Evolutionary conservation across 2,888 invertebrate species (phyloP), one percentile per base, ranked within the genome.

Genomic region (Sepioteuthis lessoniana): DNA sequence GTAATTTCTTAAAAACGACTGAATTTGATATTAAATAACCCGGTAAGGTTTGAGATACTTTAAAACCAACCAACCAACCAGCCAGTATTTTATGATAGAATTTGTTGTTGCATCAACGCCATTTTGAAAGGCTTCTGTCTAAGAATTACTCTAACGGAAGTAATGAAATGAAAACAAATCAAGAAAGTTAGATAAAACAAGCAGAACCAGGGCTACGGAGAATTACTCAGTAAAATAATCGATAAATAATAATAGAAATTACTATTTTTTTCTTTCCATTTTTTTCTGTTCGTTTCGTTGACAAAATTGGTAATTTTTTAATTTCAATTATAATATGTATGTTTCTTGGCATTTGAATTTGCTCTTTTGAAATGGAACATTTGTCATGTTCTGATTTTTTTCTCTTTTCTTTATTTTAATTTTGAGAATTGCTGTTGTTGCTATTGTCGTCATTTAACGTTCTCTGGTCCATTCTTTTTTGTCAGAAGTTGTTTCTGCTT

Each of bases 271-370:
- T 76, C n/a, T 16, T 35, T 35, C n/a, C 2, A n/a, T 76, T 35
- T n/a, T 13, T 76, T 35, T 76, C 35, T n/a, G 2, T 13, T 35
- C 76, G n/a, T n/a, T n/a, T 35, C n/a, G n/a, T 76, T 19, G 2
- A 76, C 2, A 3, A 76, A 3, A 76, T 76, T 76, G n/a, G n/a
- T 76, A 76, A 76, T 76, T 76, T 76, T 76, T 76, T n/a, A 76
- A 76, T 76, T 76, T n/a, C 76, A 76, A 76, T 76, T 76, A 76
- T 76, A 76, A 76, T 76, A 76, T 76, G 76, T 76, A 76, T 76
- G 76, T 76, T 35, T 10, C 76, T n/a, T n/a, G n/a, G 16, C 76
- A 76, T 76, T n/a, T 76, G n/a, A 76, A 76, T n/a, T 10, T n/a
- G n/a, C 13, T 76, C n/a, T n/a, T 76, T 76, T 16, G n/a, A 76